phyloP scores from a whole-genome alignment of 2,888 invertebrate species.

The Leuctra nigra region DNA sequence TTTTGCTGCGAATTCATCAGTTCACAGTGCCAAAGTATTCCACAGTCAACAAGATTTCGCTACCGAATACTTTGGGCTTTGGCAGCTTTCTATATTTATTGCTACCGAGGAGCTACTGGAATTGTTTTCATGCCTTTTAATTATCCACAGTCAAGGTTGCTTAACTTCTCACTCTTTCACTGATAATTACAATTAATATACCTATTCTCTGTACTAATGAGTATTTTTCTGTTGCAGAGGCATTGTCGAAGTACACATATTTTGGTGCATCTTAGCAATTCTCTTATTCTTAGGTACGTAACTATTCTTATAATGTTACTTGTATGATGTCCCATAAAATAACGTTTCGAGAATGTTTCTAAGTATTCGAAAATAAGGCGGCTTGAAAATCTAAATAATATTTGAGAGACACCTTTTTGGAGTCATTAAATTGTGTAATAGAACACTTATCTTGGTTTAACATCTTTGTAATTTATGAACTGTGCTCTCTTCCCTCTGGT shows the following conservation, averaged over 20 bases:
- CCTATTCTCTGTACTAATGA: no score
- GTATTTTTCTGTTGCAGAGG: constrained; percentile 34
- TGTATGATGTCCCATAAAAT: no score
- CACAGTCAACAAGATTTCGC: neutral
- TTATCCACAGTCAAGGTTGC: constrained; percentile 36
- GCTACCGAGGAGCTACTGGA: constrained; percentile 27
- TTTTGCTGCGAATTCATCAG: constrained; percentile 15
- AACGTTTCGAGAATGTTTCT: no score
- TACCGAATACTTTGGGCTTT: constrained; percentile 30
- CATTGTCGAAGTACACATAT: constrained; percentile 35
- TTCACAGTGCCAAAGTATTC: neutral
- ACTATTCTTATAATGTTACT: no score
- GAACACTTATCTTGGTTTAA: neutral
- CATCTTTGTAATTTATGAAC: no score
- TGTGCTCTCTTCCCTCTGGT: no score
- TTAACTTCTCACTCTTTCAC: constrained; percentile 19
- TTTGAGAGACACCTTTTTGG: no score
- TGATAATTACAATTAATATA: no score
- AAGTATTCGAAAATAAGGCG: no score
- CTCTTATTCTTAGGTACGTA: constrained; percentile 9
- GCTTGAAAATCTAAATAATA: no score
- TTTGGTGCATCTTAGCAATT: constrained; percentile 33
- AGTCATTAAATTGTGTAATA: no score
- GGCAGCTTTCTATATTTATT: constrained; percentile 35
- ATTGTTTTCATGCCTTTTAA: constrained; percentile 28